Evolutionary conservation across 2,797 vertebrate species (phyloP).

Genomic region (Poeciliopsis paucimaculata): DNA sequence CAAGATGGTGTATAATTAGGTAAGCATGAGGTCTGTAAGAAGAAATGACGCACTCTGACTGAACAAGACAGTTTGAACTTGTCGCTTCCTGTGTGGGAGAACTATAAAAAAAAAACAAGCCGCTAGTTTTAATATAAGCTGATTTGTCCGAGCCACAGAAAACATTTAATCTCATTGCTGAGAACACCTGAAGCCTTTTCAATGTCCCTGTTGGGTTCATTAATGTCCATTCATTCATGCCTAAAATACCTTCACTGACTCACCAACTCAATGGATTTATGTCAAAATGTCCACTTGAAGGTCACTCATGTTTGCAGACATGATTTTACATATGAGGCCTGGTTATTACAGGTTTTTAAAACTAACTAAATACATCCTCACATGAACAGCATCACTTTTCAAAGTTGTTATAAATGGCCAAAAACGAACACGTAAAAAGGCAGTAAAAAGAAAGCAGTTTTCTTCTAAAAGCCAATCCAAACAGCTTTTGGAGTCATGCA

Average conservation of each 20-base stretch:
- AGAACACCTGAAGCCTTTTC: slow-evolving; percentile 12
- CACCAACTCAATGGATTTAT: not conserved
- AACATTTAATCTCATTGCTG: not conserved
- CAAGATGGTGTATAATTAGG: not conserved
- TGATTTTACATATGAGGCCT: not conserved
- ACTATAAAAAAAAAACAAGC: slow-evolving; percentile 7
- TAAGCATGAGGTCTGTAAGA: slow-evolving; percentile 1
- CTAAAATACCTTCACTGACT: not conserved
- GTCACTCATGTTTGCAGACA: not conserved
- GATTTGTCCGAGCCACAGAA: not conserved
- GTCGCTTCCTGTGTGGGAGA: slow-evolving; percentile 30
- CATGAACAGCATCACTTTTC: not conserved
- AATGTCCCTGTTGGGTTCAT: not conserved
- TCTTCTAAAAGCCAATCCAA: not conserved
- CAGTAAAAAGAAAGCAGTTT: not conserved
- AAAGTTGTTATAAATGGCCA: not conserved
- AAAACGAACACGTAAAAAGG: not conserved
- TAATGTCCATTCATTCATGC: not conserved
- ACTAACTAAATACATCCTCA: not conserved
- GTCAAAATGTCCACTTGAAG: not conserved
- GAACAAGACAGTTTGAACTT: slow-evolving; percentile 9
- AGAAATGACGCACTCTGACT: not conserved
- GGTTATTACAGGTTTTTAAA: not conserved
- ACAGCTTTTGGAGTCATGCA: not conserved
- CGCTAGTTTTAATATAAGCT: slow-evolving; percentile 12